phyloP scores from a whole-genome alignment of 2,113 vertebrate genomes.

The Telmatochromis sp. region DNA sequence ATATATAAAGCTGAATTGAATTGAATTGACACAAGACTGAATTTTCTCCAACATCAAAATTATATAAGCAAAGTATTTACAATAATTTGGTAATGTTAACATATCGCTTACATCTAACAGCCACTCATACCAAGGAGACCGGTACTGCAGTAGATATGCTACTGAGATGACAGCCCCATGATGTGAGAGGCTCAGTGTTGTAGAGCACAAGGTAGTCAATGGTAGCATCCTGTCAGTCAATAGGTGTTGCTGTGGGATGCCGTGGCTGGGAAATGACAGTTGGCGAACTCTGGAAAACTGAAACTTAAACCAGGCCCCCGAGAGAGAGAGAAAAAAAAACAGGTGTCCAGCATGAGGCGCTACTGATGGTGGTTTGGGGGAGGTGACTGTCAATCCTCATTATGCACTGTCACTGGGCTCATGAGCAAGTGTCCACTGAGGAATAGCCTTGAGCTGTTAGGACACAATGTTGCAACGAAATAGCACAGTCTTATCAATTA shows the following conservation, averaged over 20 bases:
- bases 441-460: neutral
- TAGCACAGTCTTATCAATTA: neutral
- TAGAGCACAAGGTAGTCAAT: constrained; percentile 45
- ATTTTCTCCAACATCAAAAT: neutral
- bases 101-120: neutral
- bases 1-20: neutral
- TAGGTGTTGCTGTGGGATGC: constrained; percentile 23
- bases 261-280: constrained; percentile 30
- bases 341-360: constrained; percentile 35
- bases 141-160: neutral
- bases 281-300: constrained; percentile 42
- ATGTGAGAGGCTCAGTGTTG: constrained; percentile 30
- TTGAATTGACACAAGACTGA: neutral
- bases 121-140: neutral
- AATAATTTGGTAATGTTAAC: neutral
- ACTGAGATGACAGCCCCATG: constrained; percentile 32
- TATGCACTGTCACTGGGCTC: constrained; percentile 10
- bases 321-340: constrained; percentile 24
- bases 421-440: neutral
- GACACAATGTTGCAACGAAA: constrained; percentile 27
- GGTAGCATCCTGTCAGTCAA: constrained; percentile 40
- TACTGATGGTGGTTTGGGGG: neutral
- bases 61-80: neutral
- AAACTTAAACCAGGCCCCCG: constrained; percentile 45
- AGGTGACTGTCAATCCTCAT: constrained; percentile 13